A percentile compares a stretch with the other conserved stretches of the same genome.
These are phyloP conservation scores for Osedax frankpressi DNA, from an alignment of 2,888 invertebrate genomes.

Conservation along the genomic window DNA sequence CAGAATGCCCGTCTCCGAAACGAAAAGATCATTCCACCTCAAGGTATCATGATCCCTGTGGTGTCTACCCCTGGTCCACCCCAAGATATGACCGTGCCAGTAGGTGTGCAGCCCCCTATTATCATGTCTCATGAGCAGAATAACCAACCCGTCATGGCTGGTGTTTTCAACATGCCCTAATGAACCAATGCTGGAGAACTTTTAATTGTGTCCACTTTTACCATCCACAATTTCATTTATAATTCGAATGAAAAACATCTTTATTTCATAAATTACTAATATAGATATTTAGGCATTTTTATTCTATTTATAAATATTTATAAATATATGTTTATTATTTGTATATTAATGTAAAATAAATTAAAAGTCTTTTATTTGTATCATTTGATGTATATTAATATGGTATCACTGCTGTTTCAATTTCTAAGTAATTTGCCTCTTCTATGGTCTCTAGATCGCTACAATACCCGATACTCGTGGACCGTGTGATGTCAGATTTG, in stretches of 20 bases:
- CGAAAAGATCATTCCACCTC: constrained; percentile 32
- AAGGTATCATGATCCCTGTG: background rate
- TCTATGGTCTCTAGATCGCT: background rate
- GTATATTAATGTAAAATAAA: too few species aligned
- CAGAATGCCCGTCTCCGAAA: constrained; percentile 61
- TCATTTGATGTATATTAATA: background rate
- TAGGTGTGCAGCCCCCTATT: background rate
- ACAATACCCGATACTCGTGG: background rate
- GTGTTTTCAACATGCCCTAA: background rate
- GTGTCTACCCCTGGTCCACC: background rate
- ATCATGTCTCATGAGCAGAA: background rate
- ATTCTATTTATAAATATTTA: background rate
- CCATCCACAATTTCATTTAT: too few species aligned
- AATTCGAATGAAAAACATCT: too few species aligned
- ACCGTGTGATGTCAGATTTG: background rate
- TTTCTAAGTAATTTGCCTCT: background rate
- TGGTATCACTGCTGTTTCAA: background rate
- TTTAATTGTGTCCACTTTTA: background rate
- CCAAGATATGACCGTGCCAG: background rate
- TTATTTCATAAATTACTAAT: too few species aligned
- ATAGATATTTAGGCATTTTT: too few species aligned
- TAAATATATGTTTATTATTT: background rate
- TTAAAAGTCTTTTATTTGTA: background rate
- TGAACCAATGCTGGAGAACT: background rate
- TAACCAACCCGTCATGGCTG: background rate